Conservation (phyloP, 2,113 vertebrate genomes). For the Gopherus flavomarginatus region DNA sequence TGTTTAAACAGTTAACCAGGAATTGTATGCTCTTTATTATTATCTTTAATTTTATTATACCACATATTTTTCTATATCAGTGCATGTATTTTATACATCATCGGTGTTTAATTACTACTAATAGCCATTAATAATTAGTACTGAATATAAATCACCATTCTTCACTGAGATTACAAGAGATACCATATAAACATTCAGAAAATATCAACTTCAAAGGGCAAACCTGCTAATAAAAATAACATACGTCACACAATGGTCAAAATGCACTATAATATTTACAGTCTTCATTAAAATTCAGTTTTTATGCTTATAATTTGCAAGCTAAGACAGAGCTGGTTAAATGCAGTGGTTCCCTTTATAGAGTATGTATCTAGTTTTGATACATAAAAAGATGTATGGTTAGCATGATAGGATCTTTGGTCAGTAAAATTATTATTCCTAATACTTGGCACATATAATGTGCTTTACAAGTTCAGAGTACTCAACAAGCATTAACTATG, state of each 20-base stretch:
- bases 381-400: not conserved
- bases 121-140: not conserved
- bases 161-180: not conserved
- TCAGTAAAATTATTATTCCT: not conserved
- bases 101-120: not conserved
- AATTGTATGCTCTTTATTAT: slow-evolving; percentile 52
- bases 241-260: not conserved
- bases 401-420: not conserved
- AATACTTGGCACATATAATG: not conserved
- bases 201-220: not conserved
- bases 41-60: slow-evolving; percentile 5
- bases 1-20: not conserved
- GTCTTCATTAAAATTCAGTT: not conserved
- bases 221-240: not conserved
- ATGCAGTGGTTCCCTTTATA: not conserved
- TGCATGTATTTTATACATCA: not conserved
- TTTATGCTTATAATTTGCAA: not conserved
- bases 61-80: not conserved
- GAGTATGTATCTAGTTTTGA: not conserved
- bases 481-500: not conserved
- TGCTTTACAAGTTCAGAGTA: not conserved
- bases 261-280: not conserved
- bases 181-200: not conserved
- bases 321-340: not conserved
- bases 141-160: not conserved